Base-by-base conservation (phyloP, 2,888 invertebrate genomes). In the Sminthurides aquaticus region DNA sequence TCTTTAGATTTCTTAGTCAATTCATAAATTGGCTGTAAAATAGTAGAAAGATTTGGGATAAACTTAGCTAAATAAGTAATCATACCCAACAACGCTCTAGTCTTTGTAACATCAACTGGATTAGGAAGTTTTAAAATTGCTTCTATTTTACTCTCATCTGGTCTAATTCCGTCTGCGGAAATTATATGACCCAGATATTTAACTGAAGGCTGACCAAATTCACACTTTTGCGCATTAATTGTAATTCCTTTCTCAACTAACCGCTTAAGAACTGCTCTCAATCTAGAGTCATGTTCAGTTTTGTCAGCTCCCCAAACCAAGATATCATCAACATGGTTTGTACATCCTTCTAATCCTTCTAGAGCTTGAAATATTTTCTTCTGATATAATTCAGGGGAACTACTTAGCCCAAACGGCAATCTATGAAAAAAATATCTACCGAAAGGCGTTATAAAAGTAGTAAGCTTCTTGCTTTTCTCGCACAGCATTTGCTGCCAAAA, bases 21-120 rank as follows among this genome's bases (percentile, higher is more conserved):
- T 0, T 67, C 49, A 65, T 78, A 73, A 8, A 79, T 62, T 0
- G 77, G 78, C 15, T 68, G 60, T n/a, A 75, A 62, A 8, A 76
- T 72, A 0, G 61, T 64, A 3, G 77, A 60, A 15, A 76, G 70
- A 22, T 75, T 71, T 20, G 75, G 71, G 1, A 78, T 69, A 72
- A 79, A 79, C 60, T 73, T 71, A 11, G 76, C 71, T 67, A 78
- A 78, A 71, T 77, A 79, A 71, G 77, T 78, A 0, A 77, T 65
- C 67, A 77, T 72, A 0, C 78, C 77, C 2, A 75, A 43, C 66
- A 77, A 77, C 0, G 75, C 67, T 29, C 71, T 65, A 0, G 76
- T 62, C 68, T 75, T 68, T 20, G 66, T 65, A 0, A 74, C 66
- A 62, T 75, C 69, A 20, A 64, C 65, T 2, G 76, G 77, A 49